Conservation (phyloP, 2,113 vertebrate species). For the Hemiscyllium ocellatum region DNA sequence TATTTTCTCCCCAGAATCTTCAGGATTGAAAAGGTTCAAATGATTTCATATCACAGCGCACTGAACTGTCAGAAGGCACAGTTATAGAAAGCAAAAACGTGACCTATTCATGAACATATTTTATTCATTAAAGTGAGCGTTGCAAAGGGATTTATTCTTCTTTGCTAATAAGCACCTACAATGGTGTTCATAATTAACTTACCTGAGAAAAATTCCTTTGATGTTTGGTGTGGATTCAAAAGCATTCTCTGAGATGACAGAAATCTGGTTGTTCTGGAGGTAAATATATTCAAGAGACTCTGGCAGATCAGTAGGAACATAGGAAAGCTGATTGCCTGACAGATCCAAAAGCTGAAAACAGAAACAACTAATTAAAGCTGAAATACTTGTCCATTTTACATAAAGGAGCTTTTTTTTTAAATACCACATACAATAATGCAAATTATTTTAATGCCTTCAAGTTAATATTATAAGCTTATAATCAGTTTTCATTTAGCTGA, state of each 20-base stretch:
- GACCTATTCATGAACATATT: background rate
- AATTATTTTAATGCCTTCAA: background rate
- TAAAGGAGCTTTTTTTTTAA: background rate
- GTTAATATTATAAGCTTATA: background rate
- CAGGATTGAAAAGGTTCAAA: background rate
- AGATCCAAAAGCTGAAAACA: conserved; percentile 77
- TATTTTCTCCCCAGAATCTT: background rate
- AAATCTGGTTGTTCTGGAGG: conserved; percentile 86
- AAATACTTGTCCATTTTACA: conserved; percentile 9
- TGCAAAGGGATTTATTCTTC: background rate
- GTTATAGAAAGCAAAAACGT: background rate
- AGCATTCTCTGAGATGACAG: conserved; percentile 63
- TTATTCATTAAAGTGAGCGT: background rate
- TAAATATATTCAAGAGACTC: conserved; percentile 85
- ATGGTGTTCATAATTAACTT: conserved; percentile 37
- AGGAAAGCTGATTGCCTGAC: conserved; percentile 78
- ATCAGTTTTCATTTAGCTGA: background rate
- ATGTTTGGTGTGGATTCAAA: conserved; percentile 89
- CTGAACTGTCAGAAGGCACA: background rate
- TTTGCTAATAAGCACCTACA: background rate
- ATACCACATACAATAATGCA: background rate
- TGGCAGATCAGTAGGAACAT: conserved; percentile 77
- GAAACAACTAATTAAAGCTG: conserved; percentile 39
- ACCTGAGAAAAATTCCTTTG: conserved; percentile 93
- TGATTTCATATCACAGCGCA: background rate